Evolutionary conservation across 2,797 vertebrate genomes (phyloP).

Genomic region (Characodon lateralis): DNA sequence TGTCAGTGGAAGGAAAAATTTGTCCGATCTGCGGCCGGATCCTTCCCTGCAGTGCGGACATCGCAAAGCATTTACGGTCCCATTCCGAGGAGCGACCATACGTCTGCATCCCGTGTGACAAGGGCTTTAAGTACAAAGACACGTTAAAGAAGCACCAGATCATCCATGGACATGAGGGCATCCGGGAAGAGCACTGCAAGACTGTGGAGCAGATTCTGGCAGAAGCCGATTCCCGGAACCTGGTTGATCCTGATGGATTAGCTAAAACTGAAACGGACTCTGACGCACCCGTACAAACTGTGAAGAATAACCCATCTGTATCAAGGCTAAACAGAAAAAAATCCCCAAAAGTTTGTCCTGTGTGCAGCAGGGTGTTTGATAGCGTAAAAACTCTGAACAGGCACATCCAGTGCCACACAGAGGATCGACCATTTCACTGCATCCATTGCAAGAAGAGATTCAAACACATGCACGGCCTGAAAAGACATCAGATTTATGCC

Average conservation of each 20-base stretch:
- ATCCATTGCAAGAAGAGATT: conserved; percentile 77
- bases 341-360: conserved; percentile 55
- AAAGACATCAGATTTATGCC: conserved; percentile 78
- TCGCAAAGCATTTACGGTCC: conserved; percentile 73
- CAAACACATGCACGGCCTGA: conserved; percentile 78
- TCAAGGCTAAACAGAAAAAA: conserved; percentile 35
- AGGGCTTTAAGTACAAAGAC: conserved; percentile 79
- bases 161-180: conserved; percentile 76
- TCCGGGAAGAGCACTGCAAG: conserved; percentile 72
- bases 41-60: conserved; percentile 71
- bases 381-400: conserved; percentile 72
- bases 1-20: conserved; percentile 56
- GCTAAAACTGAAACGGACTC: conserved; percentile 4
- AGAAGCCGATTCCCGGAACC: conserved; percentile 48
- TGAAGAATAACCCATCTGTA: rapidly evolving
- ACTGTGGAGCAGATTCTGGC: conserved; percentile 72
- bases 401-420: conserved; percentile 77
- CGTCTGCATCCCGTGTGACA: conserved; percentile 74
- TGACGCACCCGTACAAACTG: neutral
- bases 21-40: conserved; percentile 75
- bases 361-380: conserved; percentile 67
- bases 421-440: conserved; percentile 76
- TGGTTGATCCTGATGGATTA: neutral
- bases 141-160: conserved; percentile 80
- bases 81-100: conserved; percentile 76